These are phyloP conservation scores for Philypnodon macrostomus DNA, from an alignment of 2,797 vertebrate genomes.

Conservation along the genomic window DNA sequence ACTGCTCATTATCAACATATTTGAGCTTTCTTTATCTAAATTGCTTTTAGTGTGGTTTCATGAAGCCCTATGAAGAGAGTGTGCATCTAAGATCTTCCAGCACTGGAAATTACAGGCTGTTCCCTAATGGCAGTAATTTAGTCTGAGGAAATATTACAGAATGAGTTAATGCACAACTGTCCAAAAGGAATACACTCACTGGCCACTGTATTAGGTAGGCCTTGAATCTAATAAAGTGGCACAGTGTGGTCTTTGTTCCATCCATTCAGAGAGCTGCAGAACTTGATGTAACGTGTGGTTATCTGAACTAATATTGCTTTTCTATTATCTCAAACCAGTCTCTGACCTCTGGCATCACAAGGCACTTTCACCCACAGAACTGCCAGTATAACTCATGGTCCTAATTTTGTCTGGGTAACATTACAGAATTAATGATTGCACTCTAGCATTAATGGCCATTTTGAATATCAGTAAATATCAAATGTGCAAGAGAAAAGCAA, in stretches of 20 bases:
- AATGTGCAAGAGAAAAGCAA: constrained; percentile 39
- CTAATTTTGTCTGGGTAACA: constrained; percentile 41
- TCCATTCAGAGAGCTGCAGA: no score
- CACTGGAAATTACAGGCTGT: constrained; percentile 47
- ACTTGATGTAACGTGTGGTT: no score
- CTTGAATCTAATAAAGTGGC: no score
- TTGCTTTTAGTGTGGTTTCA: constrained; percentile 49
- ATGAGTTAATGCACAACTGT: constrained; percentile 45
- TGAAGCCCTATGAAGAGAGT: constrained; percentile 32
- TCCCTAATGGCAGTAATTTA: constrained; percentile 41
- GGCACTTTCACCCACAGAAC: no score
- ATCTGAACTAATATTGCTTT: no score
- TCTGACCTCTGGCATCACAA: no score
- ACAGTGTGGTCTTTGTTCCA: no score
- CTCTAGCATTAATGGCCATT: constrained; percentile 37
- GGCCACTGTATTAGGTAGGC: no score
- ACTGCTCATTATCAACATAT: constrained; percentile 31
- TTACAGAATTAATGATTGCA: constrained; percentile 50
- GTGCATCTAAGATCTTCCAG: constrained; percentile 36
- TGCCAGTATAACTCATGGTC: no score
- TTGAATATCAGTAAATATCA: constrained; percentile 52
- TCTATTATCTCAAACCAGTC: no score
- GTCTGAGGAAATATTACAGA: constrained; percentile 41
- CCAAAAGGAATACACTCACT: no score
- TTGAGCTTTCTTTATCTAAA: constrained; percentile 32